Base-by-base conservation (phyloP, 2,888 invertebrate genomes). In the Hirtodrosophila histrioides region DNA sequence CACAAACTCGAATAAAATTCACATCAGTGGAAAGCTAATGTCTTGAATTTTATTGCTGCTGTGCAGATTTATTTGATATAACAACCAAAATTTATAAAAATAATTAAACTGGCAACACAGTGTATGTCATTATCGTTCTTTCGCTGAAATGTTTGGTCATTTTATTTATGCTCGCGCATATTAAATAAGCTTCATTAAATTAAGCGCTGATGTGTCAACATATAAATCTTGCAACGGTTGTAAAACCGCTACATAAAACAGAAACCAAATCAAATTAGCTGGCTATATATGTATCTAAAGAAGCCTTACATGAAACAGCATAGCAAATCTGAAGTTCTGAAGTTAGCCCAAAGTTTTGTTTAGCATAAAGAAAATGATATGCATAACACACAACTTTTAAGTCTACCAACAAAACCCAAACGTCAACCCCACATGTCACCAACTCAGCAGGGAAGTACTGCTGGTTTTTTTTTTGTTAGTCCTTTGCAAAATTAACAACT, bases 401-500 rank as follows among this genome's bases (percentile, higher is more conserved):
- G 4, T 23, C 17, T 7, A 10, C 3, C 6, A n/a, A n/a, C 43
- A 7, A 17, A 17, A 17, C 17, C 17, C 17, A 17, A 17, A 17
- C 17, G 17, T 17, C 17, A 17, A 17, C 17, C 17, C 37, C 33
- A 43, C 49, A 23, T 44, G 39, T 43, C 24, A 36, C 9, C 49
- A 43, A 23, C 39, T 39, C 35, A 10, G 17, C 17, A 17, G 17
- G 17, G 17, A 17, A 17, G 17, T 17, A 2, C 17, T 23, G 7
- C 24, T 33, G 11, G 2, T 44, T 61, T 51, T 67, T 66, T 40
- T 56, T 36, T 33, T 23, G 12, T 35, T 49, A 36, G 55, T 50
- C 17, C 46, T 35, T 45, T 9, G 57, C 29, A 40, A 70, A 86
- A 88, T 88, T 86, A 77, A 88, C 78, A 86, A 77, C 72, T 84